Base-by-base conservation (phyloP, 1,140 invertebrate genomes). In the Tribolium castaneum region DNA sequence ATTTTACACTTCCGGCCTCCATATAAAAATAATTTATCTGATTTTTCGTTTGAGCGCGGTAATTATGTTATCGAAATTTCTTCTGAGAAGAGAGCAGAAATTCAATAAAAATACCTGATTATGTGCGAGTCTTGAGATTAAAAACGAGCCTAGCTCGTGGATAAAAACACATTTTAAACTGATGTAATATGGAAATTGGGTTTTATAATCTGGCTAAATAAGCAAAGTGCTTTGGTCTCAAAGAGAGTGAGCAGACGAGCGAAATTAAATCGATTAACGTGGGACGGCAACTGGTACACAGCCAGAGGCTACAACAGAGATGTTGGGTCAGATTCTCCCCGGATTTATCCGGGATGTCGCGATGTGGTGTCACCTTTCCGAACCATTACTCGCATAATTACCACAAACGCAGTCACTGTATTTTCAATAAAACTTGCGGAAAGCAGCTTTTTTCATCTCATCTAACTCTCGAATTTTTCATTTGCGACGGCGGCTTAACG, bases 211-310 rank as follows among this genome's bases (percentile, higher is more conserved):
- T 66, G 59, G 4, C 30, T 66, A 66, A 66, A 66, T 66, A 66
- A 66, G 59, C 59, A 66, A 66, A 66, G 59, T 35, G 59, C 30
- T 66, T 34, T 66, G 59, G 59, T 30, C 30, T 66, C 59, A 66
- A 66, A 66, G 59, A 39, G 59, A 66, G 59, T 30, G 30, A 35
- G 59, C 59, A 66, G 30, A 66, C 59, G 59, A 66, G 59, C 59
- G 59, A 66, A 66, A 66, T 35, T 66, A 66, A 66, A 66, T 66
- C 59, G 59, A 66, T 66, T 66, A 66, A 66, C 59, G 54, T 59
- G 19, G 25, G 35, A 30, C 30, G 25, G 59, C 59, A 66, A 66
- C 59, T 66, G 59, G 59, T 66, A 66, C 30, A 66, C 30, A 66
- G 59, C 59, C 12, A 39, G 13, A 13, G 59, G 59, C 25, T 66